Conservation (phyloP, 2,113 vertebrate genomes). For the Solea senegalensis region DNA sequence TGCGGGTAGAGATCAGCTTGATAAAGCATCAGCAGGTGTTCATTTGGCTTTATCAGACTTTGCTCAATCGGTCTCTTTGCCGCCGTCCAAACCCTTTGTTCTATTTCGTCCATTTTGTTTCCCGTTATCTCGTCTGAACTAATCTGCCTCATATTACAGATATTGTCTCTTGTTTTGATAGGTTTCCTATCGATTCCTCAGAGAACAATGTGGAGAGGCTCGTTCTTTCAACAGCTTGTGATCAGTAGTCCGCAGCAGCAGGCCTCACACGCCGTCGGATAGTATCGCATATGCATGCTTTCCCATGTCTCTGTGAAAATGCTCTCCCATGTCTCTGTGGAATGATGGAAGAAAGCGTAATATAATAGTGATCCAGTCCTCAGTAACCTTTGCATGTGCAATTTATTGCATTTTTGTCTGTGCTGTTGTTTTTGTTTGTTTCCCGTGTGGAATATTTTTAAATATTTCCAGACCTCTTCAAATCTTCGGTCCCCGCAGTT, state of each 20-base stretch:
- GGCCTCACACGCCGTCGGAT: slow-evolving; percentile 13
- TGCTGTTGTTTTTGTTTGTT: neutral
- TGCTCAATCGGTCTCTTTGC: slow-evolving; percentile 21
- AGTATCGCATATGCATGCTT: slow-evolving; percentile 16
- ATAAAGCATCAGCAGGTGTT: slow-evolving; percentile 59
- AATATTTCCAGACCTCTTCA: slow-evolving; percentile 2
- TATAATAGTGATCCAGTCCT: slow-evolving; percentile 36
- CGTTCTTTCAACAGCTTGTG: slow-evolving; percentile 31
- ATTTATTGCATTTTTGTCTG: slow-evolving; percentile 22
- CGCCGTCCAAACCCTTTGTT: slow-evolving; percentile 48
- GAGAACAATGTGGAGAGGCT: slow-evolving; percentile 50
- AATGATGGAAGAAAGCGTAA: slow-evolving; percentile 31
- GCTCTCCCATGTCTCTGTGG: slow-evolving; percentile 3
- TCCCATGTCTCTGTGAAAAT: slow-evolving; percentile 11
- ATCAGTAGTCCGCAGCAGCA: slow-evolving; percentile 40
- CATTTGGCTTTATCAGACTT: slow-evolving; percentile 43
- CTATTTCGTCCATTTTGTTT: slow-evolving; percentile 56
- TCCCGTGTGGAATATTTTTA: slow-evolving; percentile 19
- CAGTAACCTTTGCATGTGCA: slow-evolving; percentile 40
- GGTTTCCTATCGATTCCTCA: slow-evolving; percentile 52
- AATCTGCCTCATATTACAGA: slow-evolving; percentile 63
- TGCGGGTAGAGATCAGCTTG: slow-evolving; percentile 37
- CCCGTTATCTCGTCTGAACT: slow-evolving; percentile 57
- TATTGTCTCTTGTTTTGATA: slow-evolving; percentile 54
- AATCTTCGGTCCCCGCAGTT: slow-evolving; percentile 14